Percentiles rank a stretch among this genome's conserved stretches.
Conservation (phyloP, 2,113 vertebrate species). For the Apaloderma vittatum region DNA sequence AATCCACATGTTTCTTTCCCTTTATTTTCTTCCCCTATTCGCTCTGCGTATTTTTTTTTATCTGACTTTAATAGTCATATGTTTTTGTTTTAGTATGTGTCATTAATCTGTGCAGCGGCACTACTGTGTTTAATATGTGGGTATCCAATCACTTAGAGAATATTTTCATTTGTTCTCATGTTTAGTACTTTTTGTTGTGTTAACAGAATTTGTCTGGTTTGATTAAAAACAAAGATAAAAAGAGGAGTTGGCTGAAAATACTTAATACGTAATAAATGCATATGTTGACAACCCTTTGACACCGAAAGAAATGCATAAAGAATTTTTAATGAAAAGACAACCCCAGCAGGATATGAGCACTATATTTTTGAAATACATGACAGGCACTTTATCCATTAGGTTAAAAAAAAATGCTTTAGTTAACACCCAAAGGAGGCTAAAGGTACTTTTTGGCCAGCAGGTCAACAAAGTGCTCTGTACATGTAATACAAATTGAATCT, state of each 20-base stretch:
- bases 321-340: slow-evolving; percentile 3
- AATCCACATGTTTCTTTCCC: not conserved
- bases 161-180: not conserved
- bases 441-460: not conserved
- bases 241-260: not conserved
- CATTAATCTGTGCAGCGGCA: not conserved
- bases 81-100: not conserved
- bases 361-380: not conserved
- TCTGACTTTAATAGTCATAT: not conserved
- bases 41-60: not conserved
- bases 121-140: not conserved
- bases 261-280: slow-evolving; percentile 24
- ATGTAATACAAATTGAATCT: not conserved
- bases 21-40: not conserved
- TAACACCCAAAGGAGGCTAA: not conserved
- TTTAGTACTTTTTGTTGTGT: not conserved
- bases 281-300: slow-evolving; percentile 10
- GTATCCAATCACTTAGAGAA: not conserved
- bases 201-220: not conserved
- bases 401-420: not conserved
- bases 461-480: not conserved
- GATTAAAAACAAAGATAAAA: slow-evolving; percentile 11
- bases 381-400: not conserved
- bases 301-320: not conserved
- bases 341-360: not conserved